Percentiles rank a stretch among this genome's conserved stretches.
Conservation (phyloP, 2,797 vertebrate species). For the Enteromius argenteus region DNA sequence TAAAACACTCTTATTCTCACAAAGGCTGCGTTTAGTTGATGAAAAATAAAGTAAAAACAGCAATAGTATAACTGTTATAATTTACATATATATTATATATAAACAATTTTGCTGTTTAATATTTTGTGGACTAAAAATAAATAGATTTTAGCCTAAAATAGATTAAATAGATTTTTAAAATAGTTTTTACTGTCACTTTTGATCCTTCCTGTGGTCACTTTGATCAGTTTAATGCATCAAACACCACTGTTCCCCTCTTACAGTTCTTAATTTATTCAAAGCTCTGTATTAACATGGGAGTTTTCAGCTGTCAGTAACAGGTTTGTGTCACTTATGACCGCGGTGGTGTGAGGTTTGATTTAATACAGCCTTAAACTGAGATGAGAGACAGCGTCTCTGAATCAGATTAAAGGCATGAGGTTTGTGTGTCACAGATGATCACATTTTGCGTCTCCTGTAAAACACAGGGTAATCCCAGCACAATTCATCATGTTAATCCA, state of each 20-base stretch:
- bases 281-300: background rate
- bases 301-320: background rate
- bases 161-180: too few species aligned
- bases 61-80: background rate
- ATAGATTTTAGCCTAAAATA: background rate
- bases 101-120: background rate
- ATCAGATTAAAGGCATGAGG: slow-evolving; percentile 48
- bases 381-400: background rate
- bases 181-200: background rate
- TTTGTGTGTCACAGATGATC: slow-evolving; percentile 55
- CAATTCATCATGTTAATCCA: slow-evolving; percentile 65
- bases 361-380: background rate
- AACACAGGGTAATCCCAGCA: slow-evolving; percentile 57
- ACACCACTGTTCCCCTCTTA: too few species aligned
- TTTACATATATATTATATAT: background rate
- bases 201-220: background rate
- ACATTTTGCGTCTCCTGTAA: slow-evolving; percentile 49
- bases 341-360: slow-evolving; percentile 22
- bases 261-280: background rate
- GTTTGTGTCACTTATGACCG: background rate
- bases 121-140: background rate
- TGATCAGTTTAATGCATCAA: background rate
- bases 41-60: background rate
- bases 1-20: background rate
- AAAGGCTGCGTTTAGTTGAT: background rate